Percentiles rank a stretch among this genome's conserved stretches.
These are phyloP conservation scores for Helicorthomorpha holstii DNA, from an alignment of 1,140 invertebrate genomes.

Conservation along the genomic window DNA sequence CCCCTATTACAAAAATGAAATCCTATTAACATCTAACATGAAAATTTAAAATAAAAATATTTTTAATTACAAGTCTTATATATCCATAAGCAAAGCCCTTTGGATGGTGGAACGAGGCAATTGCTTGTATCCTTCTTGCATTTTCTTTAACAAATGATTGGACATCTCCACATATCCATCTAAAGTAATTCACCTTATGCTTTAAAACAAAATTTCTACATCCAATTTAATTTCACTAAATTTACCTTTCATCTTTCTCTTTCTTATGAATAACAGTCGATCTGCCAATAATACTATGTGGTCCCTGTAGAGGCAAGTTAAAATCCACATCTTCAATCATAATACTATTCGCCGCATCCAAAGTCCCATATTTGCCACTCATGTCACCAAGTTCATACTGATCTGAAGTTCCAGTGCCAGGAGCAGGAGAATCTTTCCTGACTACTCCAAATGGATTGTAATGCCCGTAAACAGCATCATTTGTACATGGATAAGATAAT, in stretches of 20 bases:
- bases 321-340: conserved; percentile 58
- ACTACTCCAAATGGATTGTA: conserved; percentile 51
- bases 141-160: conserved; percentile 68
- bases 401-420: conserved; percentile 43
- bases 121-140: conserved; percentile 62
- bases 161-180: conserved; percentile 69
- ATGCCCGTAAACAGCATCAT: conserved; percentile 53
- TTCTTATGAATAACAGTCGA: conserved; percentile 68
- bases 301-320: conserved; percentile 65
- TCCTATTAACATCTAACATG: background rate
- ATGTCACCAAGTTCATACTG: conserved; percentile 79
- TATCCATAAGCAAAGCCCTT: conserved; percentile 69
- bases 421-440: background rate
- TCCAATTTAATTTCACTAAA: too few species aligned
- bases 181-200: too few species aligned
- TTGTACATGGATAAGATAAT: conserved; percentile 74
- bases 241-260: conserved; percentile 33
- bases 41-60: background rate
- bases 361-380: conserved; percentile 66
- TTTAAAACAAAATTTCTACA: too few species aligned
- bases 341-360: conserved; percentile 29
- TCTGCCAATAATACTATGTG: conserved; percentile 60
- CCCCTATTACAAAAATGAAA: conserved; percentile 33
- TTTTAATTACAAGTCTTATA: conserved; percentile 52
- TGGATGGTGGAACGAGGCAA: conserved; percentile 83